Percentiles rank a stretch among this genome's conserved stretches.
These are phyloP conservation scores for Morpho helenor DNA, from an alignment of 2,888 invertebrate genomes.

Conservation along the genomic window DNA sequence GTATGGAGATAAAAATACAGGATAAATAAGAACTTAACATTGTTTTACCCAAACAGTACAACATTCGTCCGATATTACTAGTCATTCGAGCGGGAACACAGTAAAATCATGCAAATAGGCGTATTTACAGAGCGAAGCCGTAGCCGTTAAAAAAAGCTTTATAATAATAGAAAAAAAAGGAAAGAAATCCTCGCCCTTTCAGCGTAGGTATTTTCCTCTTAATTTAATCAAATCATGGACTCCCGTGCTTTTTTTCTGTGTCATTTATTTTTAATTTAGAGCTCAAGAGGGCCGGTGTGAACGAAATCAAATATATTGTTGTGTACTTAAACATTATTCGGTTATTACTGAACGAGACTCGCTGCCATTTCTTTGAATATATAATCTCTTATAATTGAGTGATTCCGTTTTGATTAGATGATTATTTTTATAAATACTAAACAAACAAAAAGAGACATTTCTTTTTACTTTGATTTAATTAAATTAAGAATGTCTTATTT, in stretches of 20 bases:
- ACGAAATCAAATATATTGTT: slow-evolving; percentile 16
- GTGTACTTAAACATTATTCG: slow-evolving; percentile 23
- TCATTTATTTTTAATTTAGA: slow-evolving; percentile 72
- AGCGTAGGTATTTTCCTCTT: slow-evolving; percentile 63
- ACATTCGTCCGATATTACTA: slow-evolving; percentile 50
- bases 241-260: slow-evolving; percentile 59
- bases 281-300: slow-evolving; percentile 11
- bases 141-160: slow-evolving; percentile 55
- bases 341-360: slow-evolving; percentile 23
- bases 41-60: slow-evolving; percentile 24
- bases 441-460: too few relatives aligned
- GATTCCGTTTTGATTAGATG: neutral
- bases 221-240: slow-evolving; percentile 70
- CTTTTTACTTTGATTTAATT: too few relatives aligned
- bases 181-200: slow-evolving; percentile 34
- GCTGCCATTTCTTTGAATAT: slow-evolving; percentile 12
- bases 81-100: slow-evolving; percentile 36
- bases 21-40: neutral
- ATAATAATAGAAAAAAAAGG: slow-evolving; percentile 52
- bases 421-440: too few relatives aligned
- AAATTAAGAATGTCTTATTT: too few relatives aligned
- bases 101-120: slow-evolving; percentile 67
- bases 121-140: slow-evolving; percentile 62
- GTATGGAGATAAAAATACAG: too few relatives aligned
- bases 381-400: neutral